Evolutionary conservation across 1,140 invertebrate genomes (phyloP), one percentile per base, ranked within the genome.

Genomic region (Drosophila arawakana): DNA sequence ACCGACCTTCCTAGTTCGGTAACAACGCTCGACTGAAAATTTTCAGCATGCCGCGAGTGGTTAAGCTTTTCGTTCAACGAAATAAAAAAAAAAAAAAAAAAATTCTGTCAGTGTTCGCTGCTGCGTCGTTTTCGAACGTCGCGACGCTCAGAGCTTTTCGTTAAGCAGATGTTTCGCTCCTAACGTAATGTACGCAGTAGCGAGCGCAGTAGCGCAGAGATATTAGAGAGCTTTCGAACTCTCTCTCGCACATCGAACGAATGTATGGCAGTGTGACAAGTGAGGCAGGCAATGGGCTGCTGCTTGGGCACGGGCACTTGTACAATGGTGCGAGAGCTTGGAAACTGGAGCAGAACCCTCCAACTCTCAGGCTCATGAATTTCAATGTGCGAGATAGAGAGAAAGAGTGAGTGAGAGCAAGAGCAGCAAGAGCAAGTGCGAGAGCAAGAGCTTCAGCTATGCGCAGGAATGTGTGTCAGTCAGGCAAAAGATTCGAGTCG

Each of bases 21-120:
- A 90, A 89, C 90, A 88, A 81, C 90, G 90, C 84, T 91, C 90
- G 90, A 91, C 90, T 91, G 90, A 91, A 90, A 91, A 68, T 91
- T 91, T 82, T 90, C 78, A 91, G 90, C 83, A 72, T 74, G 76
- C 80, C 79, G 83, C 81, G 90, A 91, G 86, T 90, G 83, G 77
- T 86, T 91, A 90, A 91, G 90, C 90, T 91, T 91, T 30, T 91
- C 85, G 74, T 79, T 76, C 62, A 83, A 70, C 69, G 41, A 62
- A 15, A 15, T 15, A 15, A 15, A 65, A 55, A 30, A 30, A 30
- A 30, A 65, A 55, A 30, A 30, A 30, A 30, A 30, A 30, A 30
- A 30, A 52, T 81, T 83, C 81, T 80, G 69, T 57, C 68, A 54
- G 39, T 61, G 65, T 44, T 44, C 25, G 43, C 60, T 58, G 25